A percentile compares a stretch with the other conserved stretches of the same genome.
phyloP scores from a whole-genome alignment of 2,888 invertebrate genomes.

The Melitaea athalia region DNA sequence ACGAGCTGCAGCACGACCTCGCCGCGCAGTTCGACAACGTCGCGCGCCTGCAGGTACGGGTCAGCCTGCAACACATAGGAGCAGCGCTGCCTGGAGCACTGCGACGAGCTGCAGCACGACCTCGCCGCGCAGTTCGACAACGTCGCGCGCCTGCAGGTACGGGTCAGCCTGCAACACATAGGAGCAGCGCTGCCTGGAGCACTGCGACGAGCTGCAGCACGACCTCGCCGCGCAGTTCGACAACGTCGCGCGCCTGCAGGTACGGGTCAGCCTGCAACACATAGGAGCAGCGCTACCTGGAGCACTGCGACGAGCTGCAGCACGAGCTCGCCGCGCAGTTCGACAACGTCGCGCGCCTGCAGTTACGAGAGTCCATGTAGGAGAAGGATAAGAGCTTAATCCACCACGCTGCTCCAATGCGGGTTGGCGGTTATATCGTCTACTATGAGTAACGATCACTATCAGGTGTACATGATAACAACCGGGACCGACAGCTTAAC shows the following conservation, averaged over 20 bases:
- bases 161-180: too few species aligned
- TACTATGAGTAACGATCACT: too few species aligned
- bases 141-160: conserved; percentile 75
- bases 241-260: conserved; percentile 80
- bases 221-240: conserved; percentile 85
- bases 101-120: conserved; percentile 65
- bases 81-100: conserved; percentile 84
- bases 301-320: conserved; percentile 89
- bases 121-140: conserved; percentile 87
- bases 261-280: too few species aligned
- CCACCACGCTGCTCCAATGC: too few species aligned
- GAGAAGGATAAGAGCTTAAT: too few species aligned
- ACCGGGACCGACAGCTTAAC: too few species aligned
- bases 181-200: conserved; percentile 84
- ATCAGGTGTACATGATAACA: too few species aligned
- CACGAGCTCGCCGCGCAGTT: conserved; percentile 90
- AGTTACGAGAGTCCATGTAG: too few species aligned
- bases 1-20: conserved; percentile 67
- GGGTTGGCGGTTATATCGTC: too few species aligned
- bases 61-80: too few species aligned
- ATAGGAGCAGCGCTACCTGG: conserved; percentile 87
- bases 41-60: conserved; percentile 66
- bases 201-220: conserved; percentile 74
- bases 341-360: conserved; percentile 89
- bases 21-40: conserved; percentile 87